Evolutionary conservation across 2,888 invertebrate genomes (phyloP).

Genomic region (Cephalotes varians): DNA sequence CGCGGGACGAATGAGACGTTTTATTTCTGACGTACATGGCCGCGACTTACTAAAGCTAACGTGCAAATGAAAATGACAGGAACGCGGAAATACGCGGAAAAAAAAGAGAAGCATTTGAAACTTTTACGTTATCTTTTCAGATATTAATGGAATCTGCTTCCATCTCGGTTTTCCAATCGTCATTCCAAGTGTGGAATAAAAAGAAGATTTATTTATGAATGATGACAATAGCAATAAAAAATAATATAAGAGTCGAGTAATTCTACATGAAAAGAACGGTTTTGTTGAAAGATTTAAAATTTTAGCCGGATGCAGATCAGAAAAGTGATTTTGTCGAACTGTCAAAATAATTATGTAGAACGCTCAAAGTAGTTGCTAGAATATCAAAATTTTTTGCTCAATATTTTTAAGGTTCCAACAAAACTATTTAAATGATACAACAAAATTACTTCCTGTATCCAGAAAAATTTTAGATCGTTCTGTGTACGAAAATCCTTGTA

Average conservation of each 20-base stretch:
- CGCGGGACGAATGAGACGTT: background rate
- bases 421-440: no score
- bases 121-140: background rate
- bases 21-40: background rate
- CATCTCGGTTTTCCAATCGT: background rate
- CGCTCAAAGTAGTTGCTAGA: no score
- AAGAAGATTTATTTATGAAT: background rate
- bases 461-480: no score
- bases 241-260: background rate
- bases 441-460: no score
- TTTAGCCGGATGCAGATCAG: no score
- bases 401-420: no score
- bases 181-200: background rate
- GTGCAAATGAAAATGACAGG: background rate
- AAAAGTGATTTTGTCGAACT: no score
- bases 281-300: no score
- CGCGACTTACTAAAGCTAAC: background rate
- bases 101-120: background rate
- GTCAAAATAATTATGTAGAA: no score
- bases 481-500: background rate
- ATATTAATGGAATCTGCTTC: background rate
- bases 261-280: no score
- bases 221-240: background rate
- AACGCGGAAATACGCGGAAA: background rate
- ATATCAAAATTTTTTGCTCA: no score